Evolutionary conservation across 2,888 invertebrate genomes (phyloP).

Genomic region (Carterocephalus palaemon): DNA sequence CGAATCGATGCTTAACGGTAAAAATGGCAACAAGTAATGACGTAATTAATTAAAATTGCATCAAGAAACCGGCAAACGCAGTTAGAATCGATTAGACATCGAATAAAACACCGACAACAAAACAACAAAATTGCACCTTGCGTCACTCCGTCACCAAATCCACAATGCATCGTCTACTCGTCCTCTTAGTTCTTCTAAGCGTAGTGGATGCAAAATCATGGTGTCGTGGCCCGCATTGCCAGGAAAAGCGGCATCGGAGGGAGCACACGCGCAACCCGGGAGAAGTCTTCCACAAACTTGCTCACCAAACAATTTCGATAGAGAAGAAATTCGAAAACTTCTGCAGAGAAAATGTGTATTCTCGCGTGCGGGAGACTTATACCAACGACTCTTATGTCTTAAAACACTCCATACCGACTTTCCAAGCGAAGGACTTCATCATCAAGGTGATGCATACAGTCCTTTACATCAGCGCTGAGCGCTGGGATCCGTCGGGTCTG

Average conservation of each 20-base stretch:
- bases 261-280: slow-evolving; percentile 1
- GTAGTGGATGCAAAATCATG: neutral
- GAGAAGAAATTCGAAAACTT: slow-evolving; percentile 7
- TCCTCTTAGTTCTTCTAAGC: slow-evolving; percentile 9
- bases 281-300: slow-evolving; percentile 9
- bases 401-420: slow-evolving; percentile 3
- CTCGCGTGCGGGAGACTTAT: slow-evolving; percentile 7
- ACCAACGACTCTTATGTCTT: neutral
- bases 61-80: too few relatives aligned
- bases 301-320: slow-evolving; percentile 8
- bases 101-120: slow-evolving; percentile 5
- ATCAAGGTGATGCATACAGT: slow-evolving; percentile 11
- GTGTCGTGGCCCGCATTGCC: slow-evolving; percentile 4
- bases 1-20: too few relatives aligned
- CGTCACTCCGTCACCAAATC: too few relatives aligned
- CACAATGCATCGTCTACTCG: slow-evolving; percentile 10
- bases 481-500: slow-evolving; percentile 7
- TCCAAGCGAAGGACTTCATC: slow-evolving; percentile 2
- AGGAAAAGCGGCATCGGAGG: neutral
- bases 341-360: slow-evolving; percentile 2
- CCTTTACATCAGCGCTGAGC: slow-evolving; percentile 1
- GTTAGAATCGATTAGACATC: neutral
- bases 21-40: too few relatives aligned
- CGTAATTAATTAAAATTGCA: too few relatives aligned
- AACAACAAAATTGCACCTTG: too few relatives aligned